Percentiles rank a stretch among this genome's conserved stretches.
Conservation (phyloP, 1,140 invertebrate genomes). For the Drosophila funebris region DNA sequence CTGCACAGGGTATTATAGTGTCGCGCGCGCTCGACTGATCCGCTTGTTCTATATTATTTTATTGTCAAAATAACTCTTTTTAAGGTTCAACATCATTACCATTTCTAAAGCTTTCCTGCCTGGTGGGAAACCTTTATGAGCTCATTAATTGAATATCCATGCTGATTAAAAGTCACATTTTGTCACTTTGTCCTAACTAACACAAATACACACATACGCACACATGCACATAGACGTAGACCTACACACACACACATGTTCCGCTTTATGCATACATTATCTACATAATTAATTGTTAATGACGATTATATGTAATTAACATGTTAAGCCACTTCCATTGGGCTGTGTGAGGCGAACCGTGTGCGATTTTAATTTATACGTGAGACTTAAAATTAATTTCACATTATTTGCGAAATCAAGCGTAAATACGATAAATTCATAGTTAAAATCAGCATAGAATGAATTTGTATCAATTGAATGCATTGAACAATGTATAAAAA, state of each 20-base stretch:
- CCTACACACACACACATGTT: background rate
- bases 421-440: conserved; percentile 77
- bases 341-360: background rate
- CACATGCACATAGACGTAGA: background rate
- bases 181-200: conserved; percentile 5
- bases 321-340: conserved; percentile 7
- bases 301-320: conserved; percentile 65
- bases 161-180: conserved; percentile 36
- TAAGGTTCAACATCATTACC: no score
- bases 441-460: conserved; percentile 41
- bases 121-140: no score
- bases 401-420: conserved; percentile 69
- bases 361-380: conserved; percentile 57
- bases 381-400: conserved; percentile 71
- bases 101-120: no score
- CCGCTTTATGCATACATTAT: conserved; percentile 34
- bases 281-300: conserved; percentile 79
- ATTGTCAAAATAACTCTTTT: no score
- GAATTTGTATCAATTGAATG: conserved; percentile 5
- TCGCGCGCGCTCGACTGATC: no score
- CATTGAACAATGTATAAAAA: conserved; percentile 9
- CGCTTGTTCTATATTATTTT: background rate
- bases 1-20: no score
- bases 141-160: conserved; percentile 15
- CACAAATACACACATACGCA: background rate